Conservation (phyloP, 2,113 vertebrate genomes). For the Thamnophis sirtalis region DNA sequence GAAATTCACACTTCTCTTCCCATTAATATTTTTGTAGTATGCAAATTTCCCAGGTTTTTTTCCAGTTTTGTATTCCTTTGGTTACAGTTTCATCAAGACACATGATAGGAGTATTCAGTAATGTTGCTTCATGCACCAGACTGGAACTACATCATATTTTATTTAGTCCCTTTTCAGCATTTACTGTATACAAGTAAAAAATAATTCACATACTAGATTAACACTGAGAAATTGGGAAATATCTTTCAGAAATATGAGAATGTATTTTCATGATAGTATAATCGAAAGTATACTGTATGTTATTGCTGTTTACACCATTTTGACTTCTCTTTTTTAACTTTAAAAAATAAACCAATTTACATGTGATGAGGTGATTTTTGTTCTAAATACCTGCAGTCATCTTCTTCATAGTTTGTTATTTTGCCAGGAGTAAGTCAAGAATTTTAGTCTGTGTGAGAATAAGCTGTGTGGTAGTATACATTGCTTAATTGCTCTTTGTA, state of each 20-base stretch:
- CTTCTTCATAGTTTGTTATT: background rate
- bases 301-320: background rate
- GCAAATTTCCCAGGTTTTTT: background rate
- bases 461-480: too few species aligned
- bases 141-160: background rate
- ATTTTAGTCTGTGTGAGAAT: too few species aligned
- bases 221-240: slow-evolving; percentile 4
- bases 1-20: background rate
- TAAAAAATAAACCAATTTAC: background rate
- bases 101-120: background rate
- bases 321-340: background rate
- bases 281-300: background rate
- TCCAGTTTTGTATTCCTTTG: background rate
- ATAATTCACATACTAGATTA: background rate
- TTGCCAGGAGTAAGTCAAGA: too few species aligned
- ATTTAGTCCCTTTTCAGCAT: background rate
- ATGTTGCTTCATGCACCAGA: background rate
- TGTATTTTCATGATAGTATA: slow-evolving; percentile 7
- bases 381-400: background rate
- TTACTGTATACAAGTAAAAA: background rate
- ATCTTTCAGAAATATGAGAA: slow-evolving; percentile 14
- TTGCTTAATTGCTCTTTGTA: too few species aligned
- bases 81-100: background rate
- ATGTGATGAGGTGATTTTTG: accelerated
- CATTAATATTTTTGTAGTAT: slow-evolving; percentile 1